Conservation (phyloP, 23 tunicate genomes). For the Oikopleura albicans region DNA sequence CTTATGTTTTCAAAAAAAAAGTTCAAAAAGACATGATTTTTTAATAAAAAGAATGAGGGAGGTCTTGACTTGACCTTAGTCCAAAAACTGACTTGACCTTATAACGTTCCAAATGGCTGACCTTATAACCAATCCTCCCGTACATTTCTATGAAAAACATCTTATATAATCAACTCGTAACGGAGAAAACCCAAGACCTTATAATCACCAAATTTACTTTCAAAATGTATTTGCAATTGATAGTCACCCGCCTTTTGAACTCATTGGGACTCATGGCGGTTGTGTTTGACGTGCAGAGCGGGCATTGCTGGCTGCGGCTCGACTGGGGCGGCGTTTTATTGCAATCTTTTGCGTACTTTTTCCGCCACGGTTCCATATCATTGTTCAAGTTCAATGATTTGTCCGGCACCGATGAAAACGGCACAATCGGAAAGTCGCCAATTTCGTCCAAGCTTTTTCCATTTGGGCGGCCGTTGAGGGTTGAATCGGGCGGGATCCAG, state of each 20-base stretch:
- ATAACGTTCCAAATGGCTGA: too few species aligned
- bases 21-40: too few species aligned
- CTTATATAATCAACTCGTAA: too few species aligned
- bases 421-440: background rate
- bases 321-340: background rate
- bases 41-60: too few species aligned
- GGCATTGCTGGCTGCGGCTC: background rate
- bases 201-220: too few species aligned
- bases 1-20: too few species aligned
- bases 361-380: slow-evolving; percentile 2
- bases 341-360: background rate
- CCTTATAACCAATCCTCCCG: too few species aligned
- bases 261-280: slow-evolving; percentile 4
- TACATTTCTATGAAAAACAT: too few species aligned
- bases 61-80: too few species aligned
- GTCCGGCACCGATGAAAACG: background rate
- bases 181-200: too few species aligned
- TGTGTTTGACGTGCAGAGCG: background rate
- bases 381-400: background rate
- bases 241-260: background rate
- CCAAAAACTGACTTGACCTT: too few species aligned
- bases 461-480: background rate
- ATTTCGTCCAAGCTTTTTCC: background rate
- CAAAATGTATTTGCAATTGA: background rate
- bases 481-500: background rate